These are phyloP conservation scores for Albula glossodonta DNA, from an alignment of 2,113 vertebrate genomes.

Conservation along the genomic window DNA sequence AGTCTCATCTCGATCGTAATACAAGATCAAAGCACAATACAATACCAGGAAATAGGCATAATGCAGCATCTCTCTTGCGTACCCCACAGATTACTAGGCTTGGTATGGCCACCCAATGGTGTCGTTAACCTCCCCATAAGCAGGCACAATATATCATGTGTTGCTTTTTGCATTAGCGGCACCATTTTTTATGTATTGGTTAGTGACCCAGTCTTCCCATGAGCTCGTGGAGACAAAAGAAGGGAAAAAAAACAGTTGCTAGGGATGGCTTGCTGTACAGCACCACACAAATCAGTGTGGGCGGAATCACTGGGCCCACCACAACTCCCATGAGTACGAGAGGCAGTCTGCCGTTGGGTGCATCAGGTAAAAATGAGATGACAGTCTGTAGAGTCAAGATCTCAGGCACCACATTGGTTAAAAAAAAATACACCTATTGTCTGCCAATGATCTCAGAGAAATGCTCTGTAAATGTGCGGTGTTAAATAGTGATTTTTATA, in stretches of 20 bases:
- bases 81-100: background rate
- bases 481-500: no score
- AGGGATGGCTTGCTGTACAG: background rate
- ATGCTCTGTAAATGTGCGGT: no score
- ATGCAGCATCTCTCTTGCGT: background rate
- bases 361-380: background rate
- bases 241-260: background rate
- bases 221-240: slow-evolving; percentile 4
- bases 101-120: background rate
- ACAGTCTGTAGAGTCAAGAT: background rate
- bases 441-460: no score
- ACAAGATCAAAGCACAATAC: slow-evolving; percentile 2
- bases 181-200: background rate
- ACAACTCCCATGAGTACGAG: background rate
- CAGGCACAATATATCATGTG: background rate
- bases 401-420: background rate
- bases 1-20: background rate
- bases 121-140: slow-evolving; percentile 14
- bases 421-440: background rate
- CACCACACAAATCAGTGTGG: background rate
- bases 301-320: background rate
- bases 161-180: background rate
- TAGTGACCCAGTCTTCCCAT: slow-evolving; percentile 12
- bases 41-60: background rate
- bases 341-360: slow-evolving; percentile 16